These are phyloP conservation scores for Keiferia lycopersicella DNA, from an alignment of 2,888 invertebrate genomes.

Conservation along the genomic window DNA sequence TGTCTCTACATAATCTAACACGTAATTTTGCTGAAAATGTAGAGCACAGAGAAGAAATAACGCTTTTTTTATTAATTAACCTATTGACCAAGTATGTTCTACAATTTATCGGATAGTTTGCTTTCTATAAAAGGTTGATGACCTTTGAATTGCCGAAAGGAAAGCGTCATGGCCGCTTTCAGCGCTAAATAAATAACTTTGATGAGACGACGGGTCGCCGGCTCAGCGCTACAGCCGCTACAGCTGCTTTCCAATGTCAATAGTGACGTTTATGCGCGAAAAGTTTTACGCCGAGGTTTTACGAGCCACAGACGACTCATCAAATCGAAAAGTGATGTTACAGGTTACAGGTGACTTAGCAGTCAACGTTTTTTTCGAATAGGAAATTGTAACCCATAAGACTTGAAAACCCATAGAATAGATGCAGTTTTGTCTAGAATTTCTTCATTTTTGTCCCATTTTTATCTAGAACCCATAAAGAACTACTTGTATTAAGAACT, in stretches of 20 bases:
- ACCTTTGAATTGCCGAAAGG: not conserved
- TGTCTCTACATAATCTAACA: not conserved
- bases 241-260: constrained; percentile 75
- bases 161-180: constrained; percentile 27
- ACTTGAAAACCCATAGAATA: no score
- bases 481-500: no score
- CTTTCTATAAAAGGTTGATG: not conserved
- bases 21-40: not conserved
- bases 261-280: constrained; percentile 79
- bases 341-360: constrained; percentile 30
- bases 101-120: not conserved
- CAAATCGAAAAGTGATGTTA: constrained; percentile 60
- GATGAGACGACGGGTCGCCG: constrained; percentile 58
- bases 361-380: constrained; percentile 12
- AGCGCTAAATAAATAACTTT: constrained; percentile 38
- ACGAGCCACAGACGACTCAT: constrained; percentile 69
- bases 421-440: no score
- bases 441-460: no score
- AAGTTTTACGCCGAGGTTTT: no score
- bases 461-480: no score
- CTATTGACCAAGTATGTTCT: not conserved
- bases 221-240: constrained; percentile 64
- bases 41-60: not conserved
- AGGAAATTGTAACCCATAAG: no score
- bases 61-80: not conserved